Evolutionary conservation across 2,888 invertebrate genomes (phyloP).

Genomic region (Acanthoscelides obtectus): DNA sequence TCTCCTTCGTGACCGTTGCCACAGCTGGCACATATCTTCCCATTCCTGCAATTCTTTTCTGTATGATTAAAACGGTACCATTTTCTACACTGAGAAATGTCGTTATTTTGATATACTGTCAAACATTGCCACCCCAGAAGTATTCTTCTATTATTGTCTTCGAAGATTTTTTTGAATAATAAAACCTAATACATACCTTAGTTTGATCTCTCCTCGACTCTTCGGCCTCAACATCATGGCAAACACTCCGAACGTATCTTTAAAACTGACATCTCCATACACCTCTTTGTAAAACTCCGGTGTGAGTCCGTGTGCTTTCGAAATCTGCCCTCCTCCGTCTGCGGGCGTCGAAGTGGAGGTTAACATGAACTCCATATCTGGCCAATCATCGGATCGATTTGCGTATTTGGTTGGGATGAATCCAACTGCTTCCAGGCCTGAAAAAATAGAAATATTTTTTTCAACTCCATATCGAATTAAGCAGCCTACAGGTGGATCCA

Average conservation of each 20-base stretch:
- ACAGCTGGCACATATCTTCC: no score
- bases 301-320: conserved; percentile 74
- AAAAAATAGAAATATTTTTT: no score
- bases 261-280: conserved; percentile 64
- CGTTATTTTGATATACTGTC: no score
- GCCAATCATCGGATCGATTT: conserved; percentile 83
- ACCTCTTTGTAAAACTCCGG: conserved; percentile 78
- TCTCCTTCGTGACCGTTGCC: no score
- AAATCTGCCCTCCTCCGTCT: conserved; percentile 72
- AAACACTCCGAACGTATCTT: conserved; percentile 76
- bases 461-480: no score
- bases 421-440: conserved; percentile 71
- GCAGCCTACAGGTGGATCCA: no score
- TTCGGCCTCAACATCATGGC: conserved; percentile 89
- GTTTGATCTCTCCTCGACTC: conserved; percentile 73
- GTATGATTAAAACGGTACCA: no score
- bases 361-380: conserved; percentile 88
- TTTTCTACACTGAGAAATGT: no score
- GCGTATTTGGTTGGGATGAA: conserved; percentile 88
- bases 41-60: no score
- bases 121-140: no score
- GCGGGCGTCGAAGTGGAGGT: conserved; percentile 77
- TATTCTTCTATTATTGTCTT: no score
- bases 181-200: conserved; percentile 30
- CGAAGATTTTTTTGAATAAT: no score